These are phyloP conservation scores for Pterocles orientalis DNA, from an alignment of 2,113 vertebrate species.

Conservation along the genomic window DNA sequence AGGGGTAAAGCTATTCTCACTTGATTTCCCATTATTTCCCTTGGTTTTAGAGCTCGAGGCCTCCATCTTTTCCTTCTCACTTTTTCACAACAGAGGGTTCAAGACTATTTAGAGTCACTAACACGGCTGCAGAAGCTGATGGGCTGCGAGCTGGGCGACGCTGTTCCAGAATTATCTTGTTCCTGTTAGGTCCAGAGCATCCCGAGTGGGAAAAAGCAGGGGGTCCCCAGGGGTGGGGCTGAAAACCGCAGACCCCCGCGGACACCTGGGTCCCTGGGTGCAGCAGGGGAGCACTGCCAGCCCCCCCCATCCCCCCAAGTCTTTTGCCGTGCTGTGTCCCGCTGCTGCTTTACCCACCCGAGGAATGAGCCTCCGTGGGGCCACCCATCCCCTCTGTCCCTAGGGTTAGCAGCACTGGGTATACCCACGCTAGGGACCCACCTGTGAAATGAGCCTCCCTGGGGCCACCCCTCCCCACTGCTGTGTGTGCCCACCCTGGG, in stretches of 20 bases:
- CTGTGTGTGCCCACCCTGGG: too few species aligned
- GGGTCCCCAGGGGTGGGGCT: accelerated
- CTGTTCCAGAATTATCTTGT: accelerated
- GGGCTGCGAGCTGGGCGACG: accelerated
- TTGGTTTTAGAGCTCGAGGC: background rate
- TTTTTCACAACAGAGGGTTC: background rate
- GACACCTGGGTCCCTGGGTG: accelerated
- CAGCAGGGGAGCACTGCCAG: background rate
- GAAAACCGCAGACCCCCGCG: background rate
- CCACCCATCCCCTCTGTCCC: background rate
- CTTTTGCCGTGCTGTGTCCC: background rate
- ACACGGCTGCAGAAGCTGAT: accelerated
- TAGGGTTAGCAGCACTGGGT: accelerated
- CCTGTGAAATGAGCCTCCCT: too few species aligned
- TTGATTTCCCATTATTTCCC: background rate
- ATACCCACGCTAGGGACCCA: background rate
- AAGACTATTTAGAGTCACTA: accelerated
- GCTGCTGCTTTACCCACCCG: background rate
- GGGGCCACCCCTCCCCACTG: too few species aligned
- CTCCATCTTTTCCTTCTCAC: background rate
- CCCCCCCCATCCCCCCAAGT: background rate
- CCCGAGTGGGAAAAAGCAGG: accelerated
- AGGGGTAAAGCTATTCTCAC: background rate
- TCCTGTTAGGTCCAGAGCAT: accelerated
- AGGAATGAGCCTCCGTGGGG: background rate